Evolutionary conservation across 2,888 invertebrate species (phyloP), one percentile per base, ranked within the genome.

Genomic region (Drosophila suboccidentalis): DNA sequence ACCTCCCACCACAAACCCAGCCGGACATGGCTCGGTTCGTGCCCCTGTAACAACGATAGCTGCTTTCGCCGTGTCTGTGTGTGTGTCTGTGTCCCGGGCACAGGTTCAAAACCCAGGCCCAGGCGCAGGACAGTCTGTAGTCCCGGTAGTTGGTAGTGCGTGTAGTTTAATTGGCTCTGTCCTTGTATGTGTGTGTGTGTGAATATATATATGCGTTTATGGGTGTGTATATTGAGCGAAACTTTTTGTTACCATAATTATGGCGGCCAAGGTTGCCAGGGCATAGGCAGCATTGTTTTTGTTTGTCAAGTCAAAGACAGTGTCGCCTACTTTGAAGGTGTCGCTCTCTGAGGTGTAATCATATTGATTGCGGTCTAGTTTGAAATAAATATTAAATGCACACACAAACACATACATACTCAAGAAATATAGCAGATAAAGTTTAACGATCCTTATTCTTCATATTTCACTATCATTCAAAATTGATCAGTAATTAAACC

Each of bases 161-260:
- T 82, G 86, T 90, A 77, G 72, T 90, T 85, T 86, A 85, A 86
- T 89, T 87, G 88, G 71, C 72, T 73, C 54, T 86, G 69, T 75
- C 71, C 83, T 65, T 72, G 67, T 50, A 46, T 53, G 58, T 68
- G 43, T 34, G 32, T 59, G 54, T 62, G 50, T 61, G 62, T 65
- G 49, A 55, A 49, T 59, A 58, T 68, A 65, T 47, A 63, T 49
- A 59, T 67, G 65, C 39, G 47, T 68, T 68, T 73, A 70, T 72
- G 80, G 71, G 89, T 78, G 83, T 87, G 81, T 71, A 67, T 80
- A 67, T 78, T 75, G 76, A 82, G 71, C 76, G 76, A 75, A 87
- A 89, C 76, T 84, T 89, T 89, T 76, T 85, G 82, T 87, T 89
- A 89, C 89, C 87, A 84, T 84, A 84, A 84, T 84, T 84, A 84